These are phyloP conservation scores for Cercopithecus mona DNA, from an alignment of 2,113 vertebrate species.

Conservation along the genomic window DNA sequence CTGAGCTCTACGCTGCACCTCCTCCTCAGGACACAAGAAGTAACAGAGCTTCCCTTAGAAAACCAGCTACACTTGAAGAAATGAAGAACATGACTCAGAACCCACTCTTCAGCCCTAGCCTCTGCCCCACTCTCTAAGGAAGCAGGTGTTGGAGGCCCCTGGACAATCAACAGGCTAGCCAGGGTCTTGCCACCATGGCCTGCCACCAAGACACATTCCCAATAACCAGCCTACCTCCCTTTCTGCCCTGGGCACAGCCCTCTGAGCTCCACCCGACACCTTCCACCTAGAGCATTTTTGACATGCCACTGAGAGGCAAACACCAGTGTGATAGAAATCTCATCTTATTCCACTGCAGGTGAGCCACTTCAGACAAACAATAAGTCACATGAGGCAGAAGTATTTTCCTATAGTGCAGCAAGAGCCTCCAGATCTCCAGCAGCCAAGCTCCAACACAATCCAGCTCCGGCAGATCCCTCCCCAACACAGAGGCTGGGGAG, in stretches of 20 bases:
- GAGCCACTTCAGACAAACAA: not conserved
- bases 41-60: not conserved
- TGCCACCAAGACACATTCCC: not conserved
- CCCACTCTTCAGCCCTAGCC: not conserved
- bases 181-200: rapidly evolving
- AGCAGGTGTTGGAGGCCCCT: not conserved
- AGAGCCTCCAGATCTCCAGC: not conserved
- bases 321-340: rapidly evolving
- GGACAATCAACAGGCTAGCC: not conserved
- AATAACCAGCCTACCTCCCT: not conserved
- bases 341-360: not conserved
- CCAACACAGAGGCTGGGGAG: not conserved
- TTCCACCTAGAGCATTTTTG: too few relatives aligned
- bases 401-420: not conserved
- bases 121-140: not conserved
- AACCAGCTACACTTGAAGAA: not conserved
- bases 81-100: not conserved
- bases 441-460: not conserved
- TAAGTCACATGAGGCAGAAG: not conserved
- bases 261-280: not conserved
- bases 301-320: not conserved
- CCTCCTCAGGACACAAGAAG: not conserved
- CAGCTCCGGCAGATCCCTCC: rapidly evolving
- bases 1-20: not conserved
- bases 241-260: not conserved